Percentiles rank a stretch among this genome's conserved stretches.
Conservation (phyloP, 2,888 invertebrate genomes). For the Cabera pusaria region DNA sequence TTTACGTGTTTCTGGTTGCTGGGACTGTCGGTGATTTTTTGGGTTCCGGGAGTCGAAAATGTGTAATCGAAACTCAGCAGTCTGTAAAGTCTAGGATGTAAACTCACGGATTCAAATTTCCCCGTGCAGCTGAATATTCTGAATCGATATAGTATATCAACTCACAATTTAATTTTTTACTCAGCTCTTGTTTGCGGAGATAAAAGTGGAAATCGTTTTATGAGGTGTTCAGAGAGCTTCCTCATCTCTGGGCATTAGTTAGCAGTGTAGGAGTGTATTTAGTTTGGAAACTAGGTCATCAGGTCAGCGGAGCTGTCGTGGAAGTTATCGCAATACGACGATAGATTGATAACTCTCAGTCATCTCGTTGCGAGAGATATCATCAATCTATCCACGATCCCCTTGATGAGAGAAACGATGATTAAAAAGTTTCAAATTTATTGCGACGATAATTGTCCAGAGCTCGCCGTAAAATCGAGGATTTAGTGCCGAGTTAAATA, state of each 20-base stretch:
- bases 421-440: slow-evolving; percentile 21
- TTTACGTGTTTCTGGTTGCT: no score
- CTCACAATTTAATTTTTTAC: no score
- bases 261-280: no score
- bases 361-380: slow-evolving; percentile 7
- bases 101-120: no score
- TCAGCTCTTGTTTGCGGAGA: no score
- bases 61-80: no score
- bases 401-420: slow-evolving; percentile 19
- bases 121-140: no score
- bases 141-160: no score
- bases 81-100: no score
- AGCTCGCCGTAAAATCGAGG: slow-evolving; percentile 10
- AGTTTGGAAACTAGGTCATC: slow-evolving; percentile 46
- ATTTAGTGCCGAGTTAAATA: slow-evolving; percentile 9
- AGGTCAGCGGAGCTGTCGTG: slow-evolving; percentile 39
- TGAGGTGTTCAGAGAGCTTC: slow-evolving; percentile 4
- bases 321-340: slow-evolving; percentile 24
- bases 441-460: slow-evolving; percentile 22
- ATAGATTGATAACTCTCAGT: slow-evolving; percentile 23
- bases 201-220: no score
- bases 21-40: no score
- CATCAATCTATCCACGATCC: slow-evolving; percentile 20
- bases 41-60: no score
- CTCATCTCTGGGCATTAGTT: slow-evolving; percentile 4